phyloP scores from a whole-genome alignment of 2,797 vertebrate genomes.

The Fistularia tabacaria region DNA sequence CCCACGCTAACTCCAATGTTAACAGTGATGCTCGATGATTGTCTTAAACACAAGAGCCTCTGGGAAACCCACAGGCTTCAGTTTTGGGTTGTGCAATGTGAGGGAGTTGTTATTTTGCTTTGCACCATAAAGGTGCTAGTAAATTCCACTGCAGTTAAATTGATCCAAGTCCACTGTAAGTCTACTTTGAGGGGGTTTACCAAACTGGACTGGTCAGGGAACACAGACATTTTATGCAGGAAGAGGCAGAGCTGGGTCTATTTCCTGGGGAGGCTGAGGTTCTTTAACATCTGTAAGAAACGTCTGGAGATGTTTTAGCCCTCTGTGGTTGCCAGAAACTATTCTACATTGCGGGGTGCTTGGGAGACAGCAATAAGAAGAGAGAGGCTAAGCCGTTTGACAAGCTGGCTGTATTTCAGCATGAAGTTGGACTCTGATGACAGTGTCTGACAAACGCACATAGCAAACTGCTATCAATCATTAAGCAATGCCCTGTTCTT shows the following conservation, averaged over 20 bases:
- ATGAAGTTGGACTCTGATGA: conserved; percentile 12
- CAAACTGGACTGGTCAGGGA: conserved; percentile 1
- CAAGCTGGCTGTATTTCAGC: conserved; percentile 9
- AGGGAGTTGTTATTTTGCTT: too few species aligned
- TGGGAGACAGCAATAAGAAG: neutral
- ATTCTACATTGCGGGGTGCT: conserved; percentile 1
- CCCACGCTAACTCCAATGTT: too few species aligned
- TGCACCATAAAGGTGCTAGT: neutral
- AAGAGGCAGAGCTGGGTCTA: neutral
- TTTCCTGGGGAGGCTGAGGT: neutral
- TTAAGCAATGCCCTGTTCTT: too few species aligned
- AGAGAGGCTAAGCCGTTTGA: conserved; percentile 6
- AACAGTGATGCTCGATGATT: too few species aligned
- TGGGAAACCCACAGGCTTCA: too few species aligned
- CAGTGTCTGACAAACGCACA: conserved; percentile 4
- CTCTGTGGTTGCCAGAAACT: conserved; percentile 1
- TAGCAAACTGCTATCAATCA: neutral
- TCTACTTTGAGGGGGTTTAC: conserved; percentile 6
- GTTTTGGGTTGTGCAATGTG: too few species aligned
- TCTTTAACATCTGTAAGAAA: conserved; percentile 9
- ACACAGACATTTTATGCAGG: conserved; percentile 7
- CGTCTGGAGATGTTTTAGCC: conserved; percentile 7
- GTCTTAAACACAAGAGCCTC: too few species aligned
- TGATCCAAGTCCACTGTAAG: neutral
- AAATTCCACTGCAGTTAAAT: neutral